Conservation (phyloP, 2,113 vertebrate genomes). For the Gnathonemus longibarbis region DNA sequence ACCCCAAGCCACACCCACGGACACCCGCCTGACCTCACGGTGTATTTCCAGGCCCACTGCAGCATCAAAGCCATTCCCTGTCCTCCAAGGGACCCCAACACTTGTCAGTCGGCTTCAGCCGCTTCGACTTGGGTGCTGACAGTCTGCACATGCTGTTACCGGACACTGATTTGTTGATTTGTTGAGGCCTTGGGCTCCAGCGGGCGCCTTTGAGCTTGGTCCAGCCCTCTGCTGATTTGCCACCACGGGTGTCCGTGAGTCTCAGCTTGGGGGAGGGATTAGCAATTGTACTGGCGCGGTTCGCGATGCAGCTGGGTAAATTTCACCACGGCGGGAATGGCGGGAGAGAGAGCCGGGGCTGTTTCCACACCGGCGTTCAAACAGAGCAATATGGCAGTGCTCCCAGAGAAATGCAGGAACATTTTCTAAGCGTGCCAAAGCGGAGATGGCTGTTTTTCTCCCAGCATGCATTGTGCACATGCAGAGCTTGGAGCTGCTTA, state of each 20-base stretch:
- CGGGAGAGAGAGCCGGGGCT: neutral
- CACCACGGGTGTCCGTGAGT: neutral
- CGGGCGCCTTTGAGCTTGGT: neutral
- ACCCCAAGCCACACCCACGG: neutral
- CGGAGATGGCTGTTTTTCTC: neutral
- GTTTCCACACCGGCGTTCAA: neutral
- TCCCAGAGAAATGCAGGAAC: neutral
- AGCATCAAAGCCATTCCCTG: neutral
- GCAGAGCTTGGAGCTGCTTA: neutral
- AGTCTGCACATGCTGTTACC: neutral
- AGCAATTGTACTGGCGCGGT: neutral
- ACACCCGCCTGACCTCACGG: neutral
- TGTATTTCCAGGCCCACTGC: neutral
- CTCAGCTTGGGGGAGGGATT: neutral
- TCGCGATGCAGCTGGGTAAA: neutral
- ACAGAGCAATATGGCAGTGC: neutral
- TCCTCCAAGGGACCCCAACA: neutral
- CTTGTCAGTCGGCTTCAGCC: neutral
- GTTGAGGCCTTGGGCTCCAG: neutral
- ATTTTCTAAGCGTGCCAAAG: neutral
- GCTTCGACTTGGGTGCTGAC: neutral
- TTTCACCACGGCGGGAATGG: neutral
- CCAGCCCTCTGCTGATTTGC: neutral
- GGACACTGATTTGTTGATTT: neutral
- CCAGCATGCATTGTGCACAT: neutral